Conservation (phyloP, 1,140 invertebrate species). For the Heliconius eleuchia region DNA sequence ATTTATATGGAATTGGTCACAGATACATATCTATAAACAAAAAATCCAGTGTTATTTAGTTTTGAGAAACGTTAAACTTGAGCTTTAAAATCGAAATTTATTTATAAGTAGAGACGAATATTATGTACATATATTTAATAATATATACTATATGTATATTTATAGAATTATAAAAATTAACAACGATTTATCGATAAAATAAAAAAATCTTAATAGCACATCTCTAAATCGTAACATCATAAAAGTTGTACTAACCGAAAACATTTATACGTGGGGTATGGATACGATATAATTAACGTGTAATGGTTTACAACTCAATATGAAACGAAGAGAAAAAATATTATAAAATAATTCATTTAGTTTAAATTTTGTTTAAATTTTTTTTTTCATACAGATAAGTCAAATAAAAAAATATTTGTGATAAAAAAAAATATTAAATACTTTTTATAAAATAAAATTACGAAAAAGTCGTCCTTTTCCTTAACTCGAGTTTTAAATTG, state of each 20-base stretch:
- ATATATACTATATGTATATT: no score
- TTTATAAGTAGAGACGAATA: not conserved
- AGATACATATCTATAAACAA: no score
- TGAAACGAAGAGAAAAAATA: not conserved
- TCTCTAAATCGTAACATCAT: not conserved
- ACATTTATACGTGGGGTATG: constrained; percentile 11
- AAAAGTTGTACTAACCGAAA: constrained; percentile 12
- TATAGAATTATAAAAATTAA: not conserved
- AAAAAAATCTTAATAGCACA: not conserved
- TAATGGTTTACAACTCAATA: constrained; percentile 11
- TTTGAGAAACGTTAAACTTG: no score
- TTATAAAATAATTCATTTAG: not conserved
- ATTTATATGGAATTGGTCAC: no score
- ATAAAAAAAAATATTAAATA: not conserved
- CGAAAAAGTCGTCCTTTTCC: no score
- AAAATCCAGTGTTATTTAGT: no score
- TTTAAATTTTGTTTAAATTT: not conserved
- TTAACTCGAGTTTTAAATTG: no score
- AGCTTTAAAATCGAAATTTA: not conserved
- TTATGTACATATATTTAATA: no score
- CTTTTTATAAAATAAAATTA: not conserved
- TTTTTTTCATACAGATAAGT: not conserved
- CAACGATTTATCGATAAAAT: not conserved
- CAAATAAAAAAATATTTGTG: not conserved
- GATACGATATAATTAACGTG: constrained; percentile 10